These are phyloP conservation scores for Labeo rohita DNA, from an alignment of 2,113 vertebrate species.

Conservation along the genomic window DNA sequence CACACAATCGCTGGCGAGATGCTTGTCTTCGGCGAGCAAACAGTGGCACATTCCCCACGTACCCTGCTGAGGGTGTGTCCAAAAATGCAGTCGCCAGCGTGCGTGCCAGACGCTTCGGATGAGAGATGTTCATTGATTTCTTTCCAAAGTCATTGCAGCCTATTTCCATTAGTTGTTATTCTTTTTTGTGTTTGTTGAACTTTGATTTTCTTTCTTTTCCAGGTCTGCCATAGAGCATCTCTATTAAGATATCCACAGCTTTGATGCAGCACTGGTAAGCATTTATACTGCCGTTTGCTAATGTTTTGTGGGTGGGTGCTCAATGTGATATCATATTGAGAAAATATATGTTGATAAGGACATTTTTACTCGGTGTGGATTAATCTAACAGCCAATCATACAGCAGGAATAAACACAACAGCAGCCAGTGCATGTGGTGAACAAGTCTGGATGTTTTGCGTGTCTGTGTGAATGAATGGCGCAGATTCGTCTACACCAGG, in stretches of 20 bases:
- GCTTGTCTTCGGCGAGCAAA: conserved; percentile 17
- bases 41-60: background rate
- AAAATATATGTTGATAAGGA: background rate
- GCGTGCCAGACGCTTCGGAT: background rate
- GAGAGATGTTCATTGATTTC: background rate
- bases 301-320: too few species aligned
- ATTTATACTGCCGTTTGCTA: background rate
- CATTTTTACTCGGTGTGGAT: background rate
- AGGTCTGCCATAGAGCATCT: conserved; percentile 67
- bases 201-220: conserved; percentile 39
- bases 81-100: background rate
- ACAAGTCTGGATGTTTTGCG: too few species aligned
- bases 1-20: conserved; percentile 53
- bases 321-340: background rate
- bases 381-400: background rate
- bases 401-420: background rate
- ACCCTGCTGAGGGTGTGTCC: background rate
- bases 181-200: background rate
- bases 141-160: background rate
- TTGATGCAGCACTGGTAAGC: conserved; percentile 81
- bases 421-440: background rate
- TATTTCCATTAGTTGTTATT: background rate
- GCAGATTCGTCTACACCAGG: too few species aligned
- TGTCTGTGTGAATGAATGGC: too few species aligned
- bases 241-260: conserved; percentile 72